These are phyloP conservation scores for Autographa gamma DNA, from an alignment of 2,888 invertebrate species.

Conservation along the genomic window DNA sequence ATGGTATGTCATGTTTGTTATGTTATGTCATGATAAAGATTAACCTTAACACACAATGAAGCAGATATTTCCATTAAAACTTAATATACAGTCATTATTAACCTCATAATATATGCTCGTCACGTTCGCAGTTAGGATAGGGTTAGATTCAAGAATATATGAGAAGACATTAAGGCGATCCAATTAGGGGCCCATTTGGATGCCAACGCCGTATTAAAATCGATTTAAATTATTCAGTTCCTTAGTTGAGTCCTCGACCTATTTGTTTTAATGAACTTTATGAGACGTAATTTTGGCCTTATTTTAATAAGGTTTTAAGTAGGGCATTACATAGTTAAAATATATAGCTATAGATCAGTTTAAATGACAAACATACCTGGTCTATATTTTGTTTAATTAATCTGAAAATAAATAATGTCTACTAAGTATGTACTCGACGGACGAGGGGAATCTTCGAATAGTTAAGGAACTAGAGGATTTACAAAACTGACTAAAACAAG, in stretches of 20 bases:
- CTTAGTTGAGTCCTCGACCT: neutral
- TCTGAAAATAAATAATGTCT: too few relatives aligned
- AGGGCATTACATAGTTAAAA: too few relatives aligned
- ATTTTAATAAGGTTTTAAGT: neutral
- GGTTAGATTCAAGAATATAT: neutral
- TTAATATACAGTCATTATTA: neutral
- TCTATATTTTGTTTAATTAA: too few relatives aligned
- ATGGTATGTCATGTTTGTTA: too few relatives aligned
- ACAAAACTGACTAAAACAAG: too few relatives aligned
- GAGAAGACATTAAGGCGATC: conserved; percentile 3
- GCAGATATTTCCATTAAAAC: neutral
- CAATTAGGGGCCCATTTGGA: neutral
- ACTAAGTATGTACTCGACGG: too few relatives aligned
- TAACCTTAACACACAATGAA: too few relatives aligned
- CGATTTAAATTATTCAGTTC: neutral
- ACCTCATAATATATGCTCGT: neutral
- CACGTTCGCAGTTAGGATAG: neutral
- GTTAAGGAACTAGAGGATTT: too few relatives aligned
- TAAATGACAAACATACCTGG: too few relatives aligned
- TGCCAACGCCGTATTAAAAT: neutral
- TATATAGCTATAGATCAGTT: too few relatives aligned
- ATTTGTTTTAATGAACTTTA: neutral
- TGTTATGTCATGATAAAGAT: too few relatives aligned
- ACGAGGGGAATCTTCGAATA: too few relatives aligned
- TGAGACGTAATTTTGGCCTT: neutral